Evolutionary conservation across 2,888 invertebrate species (phyloP).

Genomic region (Phengaris alcon): DNA sequence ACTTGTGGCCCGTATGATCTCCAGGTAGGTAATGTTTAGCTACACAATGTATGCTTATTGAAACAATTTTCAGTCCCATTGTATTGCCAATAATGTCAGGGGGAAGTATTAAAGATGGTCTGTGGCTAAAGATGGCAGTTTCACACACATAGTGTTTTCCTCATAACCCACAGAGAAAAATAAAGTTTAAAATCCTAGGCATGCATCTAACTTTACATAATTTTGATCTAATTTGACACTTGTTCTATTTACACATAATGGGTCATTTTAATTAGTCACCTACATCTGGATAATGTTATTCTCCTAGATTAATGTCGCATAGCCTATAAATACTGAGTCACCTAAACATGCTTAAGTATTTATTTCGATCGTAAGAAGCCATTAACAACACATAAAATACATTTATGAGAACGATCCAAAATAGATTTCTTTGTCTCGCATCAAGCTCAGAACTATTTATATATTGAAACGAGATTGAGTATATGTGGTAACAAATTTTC

Average conservation of each 20-base stretch:
- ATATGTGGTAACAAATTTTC: neutral
- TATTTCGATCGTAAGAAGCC: conserved; percentile 31
- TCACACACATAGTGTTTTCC: no score
- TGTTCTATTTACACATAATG: neutral
- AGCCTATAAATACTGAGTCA: conserved; percentile 28
- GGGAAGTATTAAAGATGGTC: no score
- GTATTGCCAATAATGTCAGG: no score
- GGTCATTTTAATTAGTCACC: neutral
- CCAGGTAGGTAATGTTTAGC: no score
- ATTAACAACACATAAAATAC: conserved; percentile 31
- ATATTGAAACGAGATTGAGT: neutral
- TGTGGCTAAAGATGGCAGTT: no score
- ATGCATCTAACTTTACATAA: neutral
- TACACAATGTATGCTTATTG: no score
- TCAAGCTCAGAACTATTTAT: conserved; percentile 4
- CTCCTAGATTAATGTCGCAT: conserved; percentile 6
- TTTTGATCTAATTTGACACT: neutral
- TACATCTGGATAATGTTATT: conserved; percentile 2
- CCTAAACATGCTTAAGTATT: conserved; percentile 28
- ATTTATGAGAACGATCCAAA: conserved; percentile 33
- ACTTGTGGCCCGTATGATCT: no score
- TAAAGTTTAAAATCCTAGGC: neutral
- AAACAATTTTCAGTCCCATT: no score
- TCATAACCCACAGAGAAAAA: neutral
- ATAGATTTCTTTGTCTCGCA: conserved; percentile 37